phyloP scores from a whole-genome alignment of 2,888 invertebrate genomes.

The Drosophila siamana region DNA sequence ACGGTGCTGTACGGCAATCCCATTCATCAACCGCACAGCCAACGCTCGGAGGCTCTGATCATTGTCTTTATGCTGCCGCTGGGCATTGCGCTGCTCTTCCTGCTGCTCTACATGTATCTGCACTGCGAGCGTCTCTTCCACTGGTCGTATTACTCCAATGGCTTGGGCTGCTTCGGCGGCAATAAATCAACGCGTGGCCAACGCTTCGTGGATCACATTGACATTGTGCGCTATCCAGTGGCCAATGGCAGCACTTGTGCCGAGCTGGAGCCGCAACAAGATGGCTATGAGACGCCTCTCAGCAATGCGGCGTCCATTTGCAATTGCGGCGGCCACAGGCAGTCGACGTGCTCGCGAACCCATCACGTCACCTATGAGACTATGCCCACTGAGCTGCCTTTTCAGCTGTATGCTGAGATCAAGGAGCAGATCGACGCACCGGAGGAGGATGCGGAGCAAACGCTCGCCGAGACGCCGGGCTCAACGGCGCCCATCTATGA shows the following conservation, averaged over 20 bases:
- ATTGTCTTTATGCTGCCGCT: conserved; percentile 84
- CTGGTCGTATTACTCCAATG: conserved; percentile 78
- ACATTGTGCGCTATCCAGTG: conserved; percentile 75
- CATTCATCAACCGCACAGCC: conserved; percentile 79
- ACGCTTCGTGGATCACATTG: conserved; percentile 78
- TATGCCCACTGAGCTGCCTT: conserved; percentile 72
- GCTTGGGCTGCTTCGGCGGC: conserved; percentile 57
- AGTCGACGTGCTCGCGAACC: conserved; percentile 56
- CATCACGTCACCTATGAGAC: conserved; percentile 82
- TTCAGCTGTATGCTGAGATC: conserved; percentile 82
- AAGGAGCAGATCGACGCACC: conserved; percentile 52
- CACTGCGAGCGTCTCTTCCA: conserved; percentile 84
- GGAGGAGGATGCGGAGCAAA: conserved; percentile 8
- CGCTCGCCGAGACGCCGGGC: not conserved
- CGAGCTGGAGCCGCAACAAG: conserved; percentile 47
- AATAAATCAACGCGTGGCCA: conserved; percentile 40
- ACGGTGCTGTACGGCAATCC: conserved; percentile 80
- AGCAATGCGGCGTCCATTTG: conserved; percentile 76
- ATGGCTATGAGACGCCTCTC: conserved; percentile 82
- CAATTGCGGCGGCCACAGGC: conserved; percentile 70
- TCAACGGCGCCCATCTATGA: conserved; percentile 65
- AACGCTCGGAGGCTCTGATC: conserved; percentile 81
- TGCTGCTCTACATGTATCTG: conserved; percentile 83
- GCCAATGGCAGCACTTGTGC: conserved; percentile 39
- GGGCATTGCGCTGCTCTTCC: conserved; percentile 82